Evolutionary conservation across 2,888 invertebrate genomes (phyloP).

Genomic region (Catocala fraxini): DNA sequence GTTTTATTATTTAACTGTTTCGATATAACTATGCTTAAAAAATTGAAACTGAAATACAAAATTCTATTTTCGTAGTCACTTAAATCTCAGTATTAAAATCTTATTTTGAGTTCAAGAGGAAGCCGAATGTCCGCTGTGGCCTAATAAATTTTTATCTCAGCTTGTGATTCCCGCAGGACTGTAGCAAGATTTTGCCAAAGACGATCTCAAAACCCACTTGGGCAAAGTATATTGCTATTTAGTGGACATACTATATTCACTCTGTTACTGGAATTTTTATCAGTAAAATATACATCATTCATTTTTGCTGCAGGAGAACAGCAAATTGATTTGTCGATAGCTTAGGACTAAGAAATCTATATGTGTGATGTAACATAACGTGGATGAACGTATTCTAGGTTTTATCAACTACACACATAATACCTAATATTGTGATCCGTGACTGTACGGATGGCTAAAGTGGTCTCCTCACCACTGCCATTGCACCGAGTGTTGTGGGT

Average conservation of each 20-base stretch:
- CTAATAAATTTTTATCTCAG: constrained; percentile 15
- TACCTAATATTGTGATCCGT: too few species aligned
- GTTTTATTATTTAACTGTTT: too few species aligned
- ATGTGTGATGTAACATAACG: too few species aligned
- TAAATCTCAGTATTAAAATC: constrained; percentile 5
- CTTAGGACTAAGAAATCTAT: too few species aligned
- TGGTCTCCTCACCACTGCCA: too few species aligned
- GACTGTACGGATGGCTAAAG: too few species aligned
- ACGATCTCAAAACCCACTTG: constrained; percentile 17
- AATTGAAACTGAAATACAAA: too few species aligned
- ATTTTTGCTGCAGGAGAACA: background rate
- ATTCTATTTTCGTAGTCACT: background rate
- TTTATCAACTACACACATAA: too few species aligned
- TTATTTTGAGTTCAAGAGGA: constrained; percentile 12
- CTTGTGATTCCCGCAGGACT: constrained; percentile 11
- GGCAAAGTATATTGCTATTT: constrained; percentile 14
- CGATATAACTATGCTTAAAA: too few species aligned
- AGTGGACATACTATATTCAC: constrained; percentile 9
- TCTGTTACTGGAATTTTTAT: constrained; percentile 2
- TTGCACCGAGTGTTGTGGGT: too few species aligned
- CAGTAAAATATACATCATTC: background rate
- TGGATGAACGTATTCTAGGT: too few species aligned
- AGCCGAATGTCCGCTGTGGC: constrained; percentile 8
- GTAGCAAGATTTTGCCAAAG: constrained; percentile 12
- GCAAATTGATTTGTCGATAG: background rate